Percentiles rank a stretch among this genome's conserved stretches.
These are phyloP conservation scores for Trichechus manatus DNA, from an alignment of 2,113 vertebrate genomes.

Conservation along the genomic window DNA sequence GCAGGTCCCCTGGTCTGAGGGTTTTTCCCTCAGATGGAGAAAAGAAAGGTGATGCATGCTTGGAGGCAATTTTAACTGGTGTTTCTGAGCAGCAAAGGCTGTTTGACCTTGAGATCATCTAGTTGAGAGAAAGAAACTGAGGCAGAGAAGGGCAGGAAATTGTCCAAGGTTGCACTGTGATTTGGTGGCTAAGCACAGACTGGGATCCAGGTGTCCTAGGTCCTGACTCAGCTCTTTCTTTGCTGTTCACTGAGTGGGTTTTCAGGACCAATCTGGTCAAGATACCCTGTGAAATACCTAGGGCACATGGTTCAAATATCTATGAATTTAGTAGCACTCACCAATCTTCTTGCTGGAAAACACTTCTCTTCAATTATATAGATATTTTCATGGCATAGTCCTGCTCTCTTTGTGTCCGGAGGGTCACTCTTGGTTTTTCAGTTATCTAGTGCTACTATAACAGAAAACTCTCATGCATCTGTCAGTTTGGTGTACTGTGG, in stretches of 20 bases:
- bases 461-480: too few relatives aligned
- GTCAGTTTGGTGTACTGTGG: too few relatives aligned
- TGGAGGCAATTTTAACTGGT: constrained; percentile 15
- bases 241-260: not conserved
- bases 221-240: not conserved
- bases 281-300: not conserved
- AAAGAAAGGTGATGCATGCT: constrained; percentile 46
- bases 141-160: not conserved
- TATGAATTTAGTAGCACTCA: not conserved
- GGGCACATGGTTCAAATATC: not conserved
- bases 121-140: constrained; percentile 26
- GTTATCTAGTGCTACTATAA: not conserved
- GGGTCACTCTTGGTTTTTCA: not conserved
- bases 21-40: constrained; percentile 48
- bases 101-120: constrained; percentile 59
- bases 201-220: not conserved
- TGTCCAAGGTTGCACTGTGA: not conserved
- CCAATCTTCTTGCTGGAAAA: constrained; percentile 33
- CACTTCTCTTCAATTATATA: not conserved
- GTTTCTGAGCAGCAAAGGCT: constrained; percentile 51
- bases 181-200: not conserved
- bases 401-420: not conserved
- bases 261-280: not conserved
- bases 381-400: not conserved
- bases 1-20: constrained; percentile 49